A percentile compares a stretch with the other conserved stretches of the same genome.
Conservation (phyloP, 2,888 invertebrate genomes). For the Metellina segmentata region DNA sequence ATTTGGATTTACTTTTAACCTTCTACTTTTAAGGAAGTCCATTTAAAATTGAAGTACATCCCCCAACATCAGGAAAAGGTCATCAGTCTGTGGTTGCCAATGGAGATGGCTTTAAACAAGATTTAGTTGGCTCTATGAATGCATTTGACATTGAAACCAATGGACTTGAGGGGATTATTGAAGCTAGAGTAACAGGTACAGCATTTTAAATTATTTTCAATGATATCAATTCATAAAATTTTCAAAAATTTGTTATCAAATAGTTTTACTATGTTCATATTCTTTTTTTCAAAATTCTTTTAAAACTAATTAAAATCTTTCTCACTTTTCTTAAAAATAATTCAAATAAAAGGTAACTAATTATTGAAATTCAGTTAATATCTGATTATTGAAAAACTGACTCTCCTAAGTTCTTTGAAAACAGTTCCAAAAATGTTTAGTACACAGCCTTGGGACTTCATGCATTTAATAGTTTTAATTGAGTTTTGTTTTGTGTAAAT, state of each 20-base stretch:
- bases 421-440: too few relatives aligned
- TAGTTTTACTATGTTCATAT: not conserved
- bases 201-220: not conserved
- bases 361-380: too few relatives aligned
- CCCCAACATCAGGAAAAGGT: slow-evolving; percentile 49
- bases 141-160: slow-evolving; percentile 82
- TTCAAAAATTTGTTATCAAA: not conserved
- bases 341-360: too few relatives aligned
- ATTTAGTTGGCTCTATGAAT: slow-evolving; percentile 82
- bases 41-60: slow-evolving; percentile 86
- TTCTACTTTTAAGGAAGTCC: slow-evolving; percentile 86
- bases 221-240: not conserved
- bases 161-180: slow-evolving; percentile 82
- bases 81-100: slow-evolving; percentile 75
- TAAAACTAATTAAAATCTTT: too few relatives aligned
- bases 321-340: too few relatives aligned
- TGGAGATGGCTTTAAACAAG: slow-evolving; percentile 82
- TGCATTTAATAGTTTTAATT: too few relatives aligned
- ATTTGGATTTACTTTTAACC: not conserved
- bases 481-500: too few relatives aligned
- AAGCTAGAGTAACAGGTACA: slow-evolving; percentile 83
- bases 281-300: not conserved
- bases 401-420: too few relatives aligned
- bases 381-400: too few relatives aligned
- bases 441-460: too few relatives aligned